Evolutionary conservation across 2,113 vertebrate genomes (phyloP).

Genomic region (Poeciliopsis turrubarensis): DNA sequence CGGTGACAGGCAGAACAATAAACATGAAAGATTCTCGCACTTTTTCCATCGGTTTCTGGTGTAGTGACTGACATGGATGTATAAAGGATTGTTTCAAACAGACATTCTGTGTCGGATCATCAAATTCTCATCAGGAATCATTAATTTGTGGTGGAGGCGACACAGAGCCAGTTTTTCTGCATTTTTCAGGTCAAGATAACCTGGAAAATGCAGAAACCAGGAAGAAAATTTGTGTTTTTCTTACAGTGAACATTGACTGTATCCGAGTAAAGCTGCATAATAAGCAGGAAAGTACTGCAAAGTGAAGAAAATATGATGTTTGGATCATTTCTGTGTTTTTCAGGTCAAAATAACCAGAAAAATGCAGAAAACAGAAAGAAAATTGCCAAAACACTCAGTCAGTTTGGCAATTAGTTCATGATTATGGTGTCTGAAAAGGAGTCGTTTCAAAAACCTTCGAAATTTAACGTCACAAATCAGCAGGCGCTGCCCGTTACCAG

Average conservation of each 20-base stretch:
- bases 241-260: too few relatives aligned
- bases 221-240: background rate
- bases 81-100: constrained; percentile 7
- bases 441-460: too few relatives aligned
- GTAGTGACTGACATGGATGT: background rate
- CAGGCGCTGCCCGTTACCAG: too few relatives aligned
- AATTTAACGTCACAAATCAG: too few relatives aligned
- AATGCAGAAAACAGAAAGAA: background rate
- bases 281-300: too few relatives aligned
- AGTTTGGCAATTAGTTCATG: too few relatives aligned
- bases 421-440: too few relatives aligned
- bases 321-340: background rate
- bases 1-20: too few relatives aligned
- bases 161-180: background rate
- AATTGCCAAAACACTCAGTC: background rate
- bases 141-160: background rate
- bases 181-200: background rate
- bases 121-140: background rate
- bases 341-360: background rate
- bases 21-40: background rate
- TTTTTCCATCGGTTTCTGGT: background rate
- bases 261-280: too few relatives aligned
- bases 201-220: background rate
- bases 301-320: too few relatives aligned
- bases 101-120: background rate